Conservation (phyloP, 92 coral and sea anemone genomes). For the Metridium senile region DNA sequence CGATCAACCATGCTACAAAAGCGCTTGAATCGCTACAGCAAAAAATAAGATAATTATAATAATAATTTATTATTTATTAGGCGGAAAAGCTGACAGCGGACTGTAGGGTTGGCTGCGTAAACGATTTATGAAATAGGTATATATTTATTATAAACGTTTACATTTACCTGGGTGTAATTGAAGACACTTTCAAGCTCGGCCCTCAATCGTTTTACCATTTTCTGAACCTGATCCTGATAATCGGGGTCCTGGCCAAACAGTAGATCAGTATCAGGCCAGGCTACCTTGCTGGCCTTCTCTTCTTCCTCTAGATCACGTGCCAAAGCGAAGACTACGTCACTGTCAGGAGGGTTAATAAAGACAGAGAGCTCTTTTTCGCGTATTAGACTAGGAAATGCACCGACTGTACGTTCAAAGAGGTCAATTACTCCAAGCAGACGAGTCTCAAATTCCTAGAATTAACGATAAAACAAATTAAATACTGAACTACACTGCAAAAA, state of each 20-base stretch:
- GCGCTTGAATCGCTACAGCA: conserved; percentile 55
- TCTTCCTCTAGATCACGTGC: conserved; percentile 78
- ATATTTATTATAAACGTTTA: too few species aligned
- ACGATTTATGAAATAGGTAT: too few species aligned
- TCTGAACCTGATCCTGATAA: conserved; percentile 72
- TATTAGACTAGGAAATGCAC: conserved; percentile 76
- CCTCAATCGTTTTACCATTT: conserved; percentile 59
- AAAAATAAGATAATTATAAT: too few species aligned
- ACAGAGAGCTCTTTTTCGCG: conserved; percentile 73
- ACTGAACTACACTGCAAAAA: too few species aligned
- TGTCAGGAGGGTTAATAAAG: conserved; percentile 79
- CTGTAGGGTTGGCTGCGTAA: too few species aligned
- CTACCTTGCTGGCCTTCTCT: conserved; percentile 59
- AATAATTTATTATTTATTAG: too few species aligned
- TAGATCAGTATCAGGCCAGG: conserved; percentile 88
- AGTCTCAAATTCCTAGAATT: conserved; percentile 70
- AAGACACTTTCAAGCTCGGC: conserved; percentile 75
- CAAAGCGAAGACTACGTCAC: conserved; percentile 87
- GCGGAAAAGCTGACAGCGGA: too few species aligned
- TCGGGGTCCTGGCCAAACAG: conserved; percentile 86
- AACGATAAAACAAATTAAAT: too few species aligned
- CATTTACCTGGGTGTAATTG: conserved; percentile 70
- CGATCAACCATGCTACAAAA: conserved; percentile 90
- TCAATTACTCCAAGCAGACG: conserved; percentile 63
- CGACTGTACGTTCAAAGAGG: conserved; percentile 79